Percentiles rank a stretch among this genome's conserved stretches.
Conservation (phyloP, 2,888 invertebrate species). For the Spodoptera picta region DNA sequence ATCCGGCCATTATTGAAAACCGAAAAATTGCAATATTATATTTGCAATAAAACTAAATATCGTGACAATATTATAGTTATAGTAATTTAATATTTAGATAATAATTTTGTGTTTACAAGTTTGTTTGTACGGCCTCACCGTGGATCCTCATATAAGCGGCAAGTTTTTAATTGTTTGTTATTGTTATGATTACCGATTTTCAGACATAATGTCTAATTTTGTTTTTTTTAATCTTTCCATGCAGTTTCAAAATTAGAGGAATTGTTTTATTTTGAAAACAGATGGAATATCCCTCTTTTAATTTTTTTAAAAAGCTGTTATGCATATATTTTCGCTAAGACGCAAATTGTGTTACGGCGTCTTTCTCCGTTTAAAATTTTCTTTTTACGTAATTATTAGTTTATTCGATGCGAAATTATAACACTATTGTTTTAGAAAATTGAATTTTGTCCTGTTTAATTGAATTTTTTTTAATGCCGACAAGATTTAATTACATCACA, state of each 20-base stretch:
- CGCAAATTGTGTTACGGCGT: too few relatives aligned
- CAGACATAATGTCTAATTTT: slow-evolving; percentile 17
- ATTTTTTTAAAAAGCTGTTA: too few relatives aligned
- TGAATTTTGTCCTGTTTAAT: too few relatives aligned
- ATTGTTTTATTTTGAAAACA: not conserved
- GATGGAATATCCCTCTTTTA: too few relatives aligned
- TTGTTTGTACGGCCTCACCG: slow-evolving; percentile 58
- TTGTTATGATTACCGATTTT: slow-evolving; percentile 45
- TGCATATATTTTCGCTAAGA: too few relatives aligned
- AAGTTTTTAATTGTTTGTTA: slow-evolving; percentile 58
- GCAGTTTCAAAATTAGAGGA: not conserved
- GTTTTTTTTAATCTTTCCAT: not conserved
- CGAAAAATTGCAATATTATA: slow-evolving; percentile 40
- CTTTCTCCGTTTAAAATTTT: too few relatives aligned
- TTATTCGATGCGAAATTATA: too few relatives aligned
- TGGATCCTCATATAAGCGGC: slow-evolving; percentile 82
- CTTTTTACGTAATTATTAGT: too few relatives aligned
- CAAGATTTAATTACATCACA: too few relatives aligned
- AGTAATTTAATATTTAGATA: slow-evolving; percentile 1
- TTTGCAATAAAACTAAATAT: slow-evolving; percentile 40
- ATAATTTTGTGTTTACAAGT: slow-evolving; percentile 7
- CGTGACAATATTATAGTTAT: slow-evolving; percentile 16
- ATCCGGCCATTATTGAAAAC: slow-evolving; percentile 54
- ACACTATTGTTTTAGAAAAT: too few relatives aligned
- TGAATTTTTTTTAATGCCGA: too few relatives aligned